Base-by-base conservation (phyloP, 2,797 vertebrate species). In the Sciurus carolinensis region DNA sequence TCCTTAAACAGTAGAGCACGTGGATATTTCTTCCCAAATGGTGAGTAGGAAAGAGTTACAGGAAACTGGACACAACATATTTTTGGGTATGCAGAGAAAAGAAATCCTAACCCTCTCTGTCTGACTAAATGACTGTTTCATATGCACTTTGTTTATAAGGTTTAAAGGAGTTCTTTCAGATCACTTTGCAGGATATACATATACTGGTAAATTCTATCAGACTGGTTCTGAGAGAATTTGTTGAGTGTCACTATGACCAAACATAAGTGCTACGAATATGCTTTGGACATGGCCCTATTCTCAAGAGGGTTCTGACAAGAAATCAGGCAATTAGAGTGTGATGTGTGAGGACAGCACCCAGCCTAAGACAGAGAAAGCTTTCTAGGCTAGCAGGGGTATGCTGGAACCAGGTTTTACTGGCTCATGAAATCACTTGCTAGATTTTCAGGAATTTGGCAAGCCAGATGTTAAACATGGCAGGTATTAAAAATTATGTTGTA, bases 21-120 rank as follows among this genome's bases (percentile, higher is more conserved):
- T 87, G 90, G 76, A 69, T 87, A 91, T 96, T 85, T 90, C 20
- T 75, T 90, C 66, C 47, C 72, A 92, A 72, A 80, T 77, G 86
- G 62, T 57, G 66, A 91, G 57, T 36, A 44, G 22, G 66, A 39
- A 79, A 8, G 52, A 73, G 18, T 94, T 66, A 88, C 72, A 87
- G 64, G 86, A 64, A 93, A 54, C 8, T 18, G 10, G 39, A 93
- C 33, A 59, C 50, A 67, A 39, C 15, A 6, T 42, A 91, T 59
- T 92, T 90, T 83, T 33, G 15, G 20, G 20, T 15, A 20, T 64
- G 30, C 77, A 92, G 42, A 80, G 59, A 64, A 81, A 80, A 95
- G 33, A 64, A 83, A 33, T 1, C 13, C 24, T 44, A 66, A 59
- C 0, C 28, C 44, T 80, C 7, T 59, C 20, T 64, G 72, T 26